phyloP scores from a whole-genome alignment of 2,113 vertebrate species.

The Herpailurus yagouaroundi region DNA sequence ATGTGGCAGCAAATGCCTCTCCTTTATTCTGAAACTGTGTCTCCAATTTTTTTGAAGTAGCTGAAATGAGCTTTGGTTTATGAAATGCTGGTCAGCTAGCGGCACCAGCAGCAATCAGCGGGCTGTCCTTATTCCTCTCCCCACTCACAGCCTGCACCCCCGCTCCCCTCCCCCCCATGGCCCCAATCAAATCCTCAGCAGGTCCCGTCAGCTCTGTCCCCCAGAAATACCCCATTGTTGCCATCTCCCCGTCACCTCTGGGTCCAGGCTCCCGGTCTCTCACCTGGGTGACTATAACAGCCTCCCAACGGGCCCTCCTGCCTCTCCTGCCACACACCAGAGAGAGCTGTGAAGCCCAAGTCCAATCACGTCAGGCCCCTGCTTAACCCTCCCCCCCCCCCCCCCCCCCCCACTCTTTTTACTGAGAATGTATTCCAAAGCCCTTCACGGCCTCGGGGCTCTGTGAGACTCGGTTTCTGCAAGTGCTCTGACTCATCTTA shows the following conservation, averaged over 20 bases:
- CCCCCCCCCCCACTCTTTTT: neutral
- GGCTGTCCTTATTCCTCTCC: fast-evolving
- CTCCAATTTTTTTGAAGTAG: neutral
- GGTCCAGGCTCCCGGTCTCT: neutral
- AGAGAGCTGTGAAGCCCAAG: neutral
- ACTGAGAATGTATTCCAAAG: neutral
- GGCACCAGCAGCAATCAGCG: neutral
- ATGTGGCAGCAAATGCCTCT: neutral
- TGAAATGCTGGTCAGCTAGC: neutral
- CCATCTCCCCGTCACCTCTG: neutral
- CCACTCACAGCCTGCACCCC: fast-evolving
- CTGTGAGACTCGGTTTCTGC: neutral
- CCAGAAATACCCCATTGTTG: neutral
- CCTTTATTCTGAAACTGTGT: neutral
- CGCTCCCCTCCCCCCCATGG: fast-evolving
- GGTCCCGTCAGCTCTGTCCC: neutral
- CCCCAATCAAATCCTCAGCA: neutral
- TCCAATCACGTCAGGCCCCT: fast-evolving
- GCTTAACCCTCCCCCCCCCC: neutral
- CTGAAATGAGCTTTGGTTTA: neutral
- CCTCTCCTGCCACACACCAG: neutral
- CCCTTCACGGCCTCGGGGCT: neutral
- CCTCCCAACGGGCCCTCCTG: too few species aligned
- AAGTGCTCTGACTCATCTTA: neutral
- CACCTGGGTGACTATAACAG: neutral